Evolutionary conservation across 2,888 invertebrate genomes (phyloP), one percentile per base, ranked within the genome.

Genomic region (Lathronympha strigana): DNA sequence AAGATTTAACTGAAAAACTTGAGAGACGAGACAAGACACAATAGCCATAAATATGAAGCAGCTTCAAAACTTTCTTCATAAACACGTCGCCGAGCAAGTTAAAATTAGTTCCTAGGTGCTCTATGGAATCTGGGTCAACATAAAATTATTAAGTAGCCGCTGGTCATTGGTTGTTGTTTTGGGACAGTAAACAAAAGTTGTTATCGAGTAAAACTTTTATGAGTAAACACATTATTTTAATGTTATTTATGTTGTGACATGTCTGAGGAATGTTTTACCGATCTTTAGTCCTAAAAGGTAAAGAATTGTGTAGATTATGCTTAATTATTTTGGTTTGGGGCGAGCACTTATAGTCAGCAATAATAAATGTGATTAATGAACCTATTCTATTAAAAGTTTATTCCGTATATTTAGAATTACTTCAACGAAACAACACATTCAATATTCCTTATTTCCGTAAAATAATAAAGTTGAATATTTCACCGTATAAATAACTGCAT

Each of bases 21-120:
- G 11, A 19, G 36, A 6, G 13, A 58, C 33, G 33, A 43, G 31
- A 57, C 38, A 40, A 31, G 36, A 25, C 50, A 60, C 45, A 61
- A 31, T 61, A n/a, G 23, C 43, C 33, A 57, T 66, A 62, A 61
- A 66, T 62, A 66, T 66, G 60, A 43, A 66, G 33, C 23, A 43
- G 43, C 55, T 62, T 19, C 13, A 33, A 50, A 66, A 66, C 60
- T 66, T 66, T 55, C 55, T 61, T 66, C 49, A 57, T 66, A 66
- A 66, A 57, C 66, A 66, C 54, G 62, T 62, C 23, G 33, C 23
- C 49, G 31, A 21, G 50, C 49, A 62, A 62, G 62, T 66, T 66
- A 50, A 61, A 66, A 66, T 66, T 62, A 62, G 62, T 66, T 66
- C 66, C 61, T 66, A 50, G 62, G 40, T 61, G 43, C 50, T 43